phyloP scores from a whole-genome alignment of 2,888 invertebrate species.

The Philereme vetulata region DNA sequence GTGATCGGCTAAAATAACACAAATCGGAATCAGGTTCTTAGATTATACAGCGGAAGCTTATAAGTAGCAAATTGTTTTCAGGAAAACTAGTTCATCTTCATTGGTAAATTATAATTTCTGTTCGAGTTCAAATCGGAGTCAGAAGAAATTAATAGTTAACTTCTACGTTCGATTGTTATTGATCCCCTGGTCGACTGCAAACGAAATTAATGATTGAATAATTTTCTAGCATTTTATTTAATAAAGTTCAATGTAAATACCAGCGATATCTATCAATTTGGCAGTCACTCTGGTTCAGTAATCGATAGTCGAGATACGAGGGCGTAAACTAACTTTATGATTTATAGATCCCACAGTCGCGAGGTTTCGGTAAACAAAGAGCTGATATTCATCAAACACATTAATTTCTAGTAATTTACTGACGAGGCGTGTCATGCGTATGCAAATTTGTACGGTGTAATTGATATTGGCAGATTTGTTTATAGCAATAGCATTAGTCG shows the following conservation, averaged over 20 bases:
- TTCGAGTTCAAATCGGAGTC: too few relatives aligned
- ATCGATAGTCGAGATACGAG: slow-evolving; percentile 53
- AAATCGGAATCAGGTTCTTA: too few relatives aligned
- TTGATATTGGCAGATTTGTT: slow-evolving; percentile 30
- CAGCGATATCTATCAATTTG: slow-evolving; percentile 19
- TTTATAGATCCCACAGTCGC: slow-evolving; percentile 53
- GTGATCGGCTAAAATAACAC: too few relatives aligned
- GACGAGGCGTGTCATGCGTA: slow-evolving; percentile 21
- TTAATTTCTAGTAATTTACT: slow-evolving; percentile 34
- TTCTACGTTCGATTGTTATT: too few relatives aligned
- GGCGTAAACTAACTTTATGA: slow-evolving; percentile 55
- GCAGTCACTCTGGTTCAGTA: slow-evolving; percentile 40
- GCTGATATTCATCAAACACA: slow-evolving; percentile 40
- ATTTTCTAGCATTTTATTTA: too few relatives aligned
- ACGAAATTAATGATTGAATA: too few relatives aligned
- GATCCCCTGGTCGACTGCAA: too few relatives aligned
- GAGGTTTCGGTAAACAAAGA: slow-evolving; percentile 47
- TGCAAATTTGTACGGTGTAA: slow-evolving; percentile 26
- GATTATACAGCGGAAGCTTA: too few relatives aligned
- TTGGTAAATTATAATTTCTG: too few relatives aligned
- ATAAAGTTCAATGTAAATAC: background rate
- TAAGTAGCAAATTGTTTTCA: too few relatives aligned
- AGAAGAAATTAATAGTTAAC: too few relatives aligned
- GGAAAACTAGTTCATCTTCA: too few relatives aligned
- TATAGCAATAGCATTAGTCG: slow-evolving; percentile 25